Base-by-base conservation (phyloP, 2,113 vertebrate species). In the Brachyhypopomus gauderio region DNA sequence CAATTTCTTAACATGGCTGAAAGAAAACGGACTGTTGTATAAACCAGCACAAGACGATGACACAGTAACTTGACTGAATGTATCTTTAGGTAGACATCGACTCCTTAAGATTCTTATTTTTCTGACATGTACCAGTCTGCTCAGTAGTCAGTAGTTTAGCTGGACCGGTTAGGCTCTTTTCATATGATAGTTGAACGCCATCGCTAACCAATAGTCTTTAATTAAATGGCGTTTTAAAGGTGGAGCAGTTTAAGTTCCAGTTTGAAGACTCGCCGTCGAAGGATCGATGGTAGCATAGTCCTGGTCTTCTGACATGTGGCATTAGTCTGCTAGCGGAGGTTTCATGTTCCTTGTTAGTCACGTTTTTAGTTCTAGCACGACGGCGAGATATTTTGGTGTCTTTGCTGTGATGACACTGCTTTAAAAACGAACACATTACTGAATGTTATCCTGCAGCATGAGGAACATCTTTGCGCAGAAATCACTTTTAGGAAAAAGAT, bases 11-110 rank as follows among this genome's bases (percentile, higher is more conserved):
- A 94, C 93, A 94, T 94, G 93, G 93, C 93, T 94, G 93, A 94
- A 92, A 92, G 93, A 93, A 94, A 94, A 94, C 93, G 90, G 93
- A 94, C 93, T 94, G 93, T 94, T 94, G 93, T 92, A 92, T 92
- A 93, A 94, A 94, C 92, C 93, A 94, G 93, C 93, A 94, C 93
- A 94, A 94, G 92, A 91, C 91, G 89, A 92, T 85, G 89, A 92
- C 88, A 92, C 90, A 91, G 92, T 91, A 89, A 92, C 88, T 93
- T 89, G 92, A 93, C 91, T 94, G 93, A 94, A 94, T 94, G 93
- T 93, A 94, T 93, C 91, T 90, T 88, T 90, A 76, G 91, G 89
- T 93, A 92, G 90, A 91, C 69, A 85, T 90, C 92, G 87, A 88
- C 85, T 90, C 87, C 88, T 90, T 72, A 41, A 70, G 67, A 67